These are phyloP conservation scores for Bostrychus sinensis DNA, from an alignment of 2,113 vertebrate species.

Conservation along the genomic window DNA sequence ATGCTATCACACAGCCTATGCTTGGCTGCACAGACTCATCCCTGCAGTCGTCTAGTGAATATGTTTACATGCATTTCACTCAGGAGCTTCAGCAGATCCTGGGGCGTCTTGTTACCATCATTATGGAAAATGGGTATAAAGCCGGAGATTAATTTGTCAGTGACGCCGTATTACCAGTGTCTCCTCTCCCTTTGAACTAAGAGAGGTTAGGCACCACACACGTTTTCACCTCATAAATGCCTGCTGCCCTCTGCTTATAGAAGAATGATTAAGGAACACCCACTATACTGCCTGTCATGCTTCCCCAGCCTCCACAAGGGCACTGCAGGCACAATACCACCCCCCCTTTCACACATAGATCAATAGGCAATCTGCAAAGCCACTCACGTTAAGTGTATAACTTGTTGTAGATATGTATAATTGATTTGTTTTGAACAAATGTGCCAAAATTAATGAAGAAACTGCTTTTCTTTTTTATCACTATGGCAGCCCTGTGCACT, in stretches of 20 bases:
- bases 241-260: conserved; percentile 51
- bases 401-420: conserved; percentile 72
- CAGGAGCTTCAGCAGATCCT: conserved; percentile 41
- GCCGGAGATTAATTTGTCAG: conserved; percentile 31
- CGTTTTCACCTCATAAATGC: conserved; percentile 46
- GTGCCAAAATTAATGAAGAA: conserved; percentile 66
- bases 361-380: conserved; percentile 75
- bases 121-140: conserved; percentile 4
- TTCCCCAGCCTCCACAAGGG: conserved; percentile 50
- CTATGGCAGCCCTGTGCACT: neutral
- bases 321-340: conserved; percentile 44
- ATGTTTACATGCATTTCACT: conserved; percentile 70
- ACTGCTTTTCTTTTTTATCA: conserved; percentile 27
- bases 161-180: neutral
- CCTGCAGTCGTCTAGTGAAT: conserved; percentile 61
- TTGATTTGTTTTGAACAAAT: conserved; percentile 75
- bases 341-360: conserved; percentile 53
- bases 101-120: conserved; percentile 56
- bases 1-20: conserved; percentile 57
- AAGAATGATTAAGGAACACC: conserved; percentile 64
- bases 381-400: conserved; percentile 69
- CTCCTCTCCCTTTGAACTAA: conserved; percentile 19
- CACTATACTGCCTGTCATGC: conserved; percentile 40
- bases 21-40: conserved; percentile 59
- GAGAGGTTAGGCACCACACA: conserved; percentile 31